Percentiles rank a stretch among this genome's conserved stretches.
These are phyloP conservation scores for Ricordea florida DNA, from an alignment of 92 coral and sea anemone genomes.

Conservation along the genomic window DNA sequence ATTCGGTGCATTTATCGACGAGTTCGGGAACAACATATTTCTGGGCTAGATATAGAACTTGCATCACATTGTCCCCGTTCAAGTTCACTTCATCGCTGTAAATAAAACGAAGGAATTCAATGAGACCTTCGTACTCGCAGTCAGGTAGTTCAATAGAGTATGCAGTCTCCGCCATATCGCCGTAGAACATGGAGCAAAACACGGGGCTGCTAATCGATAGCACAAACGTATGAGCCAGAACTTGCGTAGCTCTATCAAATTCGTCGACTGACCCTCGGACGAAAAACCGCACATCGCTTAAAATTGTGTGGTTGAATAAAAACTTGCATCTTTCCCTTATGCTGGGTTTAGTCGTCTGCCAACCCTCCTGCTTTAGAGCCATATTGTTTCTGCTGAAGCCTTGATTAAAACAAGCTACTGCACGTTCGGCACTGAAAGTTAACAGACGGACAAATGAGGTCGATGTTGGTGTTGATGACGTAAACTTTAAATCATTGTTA, in stretches of 20 bases:
- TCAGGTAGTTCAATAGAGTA: slow-evolving; percentile 18
- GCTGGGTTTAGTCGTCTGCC: background rate
- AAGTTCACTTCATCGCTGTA: slow-evolving; percentile 28
- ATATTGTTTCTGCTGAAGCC: too few relatives aligned
- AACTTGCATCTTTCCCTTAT: slow-evolving; percentile 17
- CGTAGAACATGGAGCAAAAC: slow-evolving; percentile 24
- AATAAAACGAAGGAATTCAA: slow-evolving; percentile 28
- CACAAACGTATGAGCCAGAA: slow-evolving; percentile 38
- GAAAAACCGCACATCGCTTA: slow-evolving; percentile 25
- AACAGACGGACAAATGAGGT: too few relatives aligned
- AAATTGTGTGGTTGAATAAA: slow-evolving; percentile 1
- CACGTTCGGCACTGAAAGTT: too few relatives aligned
- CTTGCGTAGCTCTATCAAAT: background rate
- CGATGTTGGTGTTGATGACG: too few relatives aligned
- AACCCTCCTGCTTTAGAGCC: too few relatives aligned
- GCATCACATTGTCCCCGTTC: slow-evolving; percentile 11
- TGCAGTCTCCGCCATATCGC: slow-evolving; percentile 19
- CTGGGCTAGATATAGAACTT: slow-evolving; percentile 21
- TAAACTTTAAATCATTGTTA: too few relatives aligned
- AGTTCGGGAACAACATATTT: slow-evolving; percentile 46
- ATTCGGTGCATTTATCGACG: slow-evolving; percentile 3
- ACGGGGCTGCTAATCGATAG: slow-evolving; percentile 36
- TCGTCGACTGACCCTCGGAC: background rate
- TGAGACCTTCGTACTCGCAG: slow-evolving; percentile 14
- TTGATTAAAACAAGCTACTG: too few relatives aligned